Base-by-base conservation (phyloP, 2,113 vertebrate genomes). In the Corynorhinus townsendii region DNA sequence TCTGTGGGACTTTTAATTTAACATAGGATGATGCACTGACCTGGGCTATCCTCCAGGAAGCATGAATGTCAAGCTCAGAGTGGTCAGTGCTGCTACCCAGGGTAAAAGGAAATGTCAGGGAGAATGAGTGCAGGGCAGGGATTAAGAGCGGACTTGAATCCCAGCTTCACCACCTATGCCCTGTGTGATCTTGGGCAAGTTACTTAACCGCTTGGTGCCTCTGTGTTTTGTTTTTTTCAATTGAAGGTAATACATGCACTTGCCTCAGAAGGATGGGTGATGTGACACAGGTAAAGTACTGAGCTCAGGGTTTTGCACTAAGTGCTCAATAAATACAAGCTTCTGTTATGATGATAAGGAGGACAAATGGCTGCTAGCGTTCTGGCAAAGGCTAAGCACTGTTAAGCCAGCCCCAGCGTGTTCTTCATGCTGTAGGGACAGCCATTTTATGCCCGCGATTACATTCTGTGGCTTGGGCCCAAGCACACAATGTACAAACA, bases 401-500 rank as follows among this genome's bases (percentile, higher is more conserved):
- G 19, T 5, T 38, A 52, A 15, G 5, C 15, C 56, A 52, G 30
- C 8, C 0, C 52, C 22, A 56, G 59, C 0, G 10, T 35, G 54
- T 59, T 82, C 17, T 84, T 69, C 38, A 62, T 28, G 56, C 56
- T 28, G 56, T 28, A 62, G 11, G 56, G 56, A 62, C 24, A 62
- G 56, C 56, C 59, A 62, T 62, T 64, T 90, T 5, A 26, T 54
- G 59, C 11, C 35, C 0, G 4, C 17, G 93, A 96, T 92, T 85
- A 95, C 89, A 92, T 91, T 93, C 91, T 90, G 86, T 4, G 95
- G 75, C 54, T 83, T 72, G 69, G 24, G 33, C 28, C n/a, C 59
- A 85, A 66, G 30, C 33, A 92, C 69, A 3, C 0, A 84, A 30
- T 91, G n/a, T 88, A 33, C 3, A 97, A 96, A 97, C 73, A 97